These are phyloP conservation scores for Agelaius phoeniceus DNA, from an alignment of 2,113 vertebrate species.

Conservation along the genomic window DNA sequence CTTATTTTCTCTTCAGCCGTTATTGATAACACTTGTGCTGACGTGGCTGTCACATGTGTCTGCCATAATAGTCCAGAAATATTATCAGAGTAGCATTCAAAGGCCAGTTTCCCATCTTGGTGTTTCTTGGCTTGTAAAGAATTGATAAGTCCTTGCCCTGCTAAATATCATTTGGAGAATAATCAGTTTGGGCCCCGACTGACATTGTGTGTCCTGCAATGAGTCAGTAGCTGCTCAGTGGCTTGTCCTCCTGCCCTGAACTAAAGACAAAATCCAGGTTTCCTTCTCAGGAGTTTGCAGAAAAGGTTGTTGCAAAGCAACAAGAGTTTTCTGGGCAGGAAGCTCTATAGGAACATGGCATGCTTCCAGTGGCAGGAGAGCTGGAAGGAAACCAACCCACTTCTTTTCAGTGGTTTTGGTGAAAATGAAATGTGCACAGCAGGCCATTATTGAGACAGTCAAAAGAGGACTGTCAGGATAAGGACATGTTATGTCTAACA, in stretches of 20 bases:
- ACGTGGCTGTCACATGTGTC: neutral
- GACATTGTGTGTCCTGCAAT: neutral
- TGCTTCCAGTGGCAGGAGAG: neutral
- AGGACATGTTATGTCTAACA: neutral
- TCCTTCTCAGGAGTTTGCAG: neutral
- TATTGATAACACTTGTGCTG: neutral
- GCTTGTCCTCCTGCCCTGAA: neutral
- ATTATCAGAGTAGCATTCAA: neutral
- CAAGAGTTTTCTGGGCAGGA: neutral
- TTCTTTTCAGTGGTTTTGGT: neutral
- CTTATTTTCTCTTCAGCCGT: neutral
- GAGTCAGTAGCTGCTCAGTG: neutral
- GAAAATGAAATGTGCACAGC: neutral
- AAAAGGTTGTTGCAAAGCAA: neutral
- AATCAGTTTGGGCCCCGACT: neutral
- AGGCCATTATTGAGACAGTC: neutral
- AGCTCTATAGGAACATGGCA: neutral
- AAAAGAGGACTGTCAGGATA: neutral
- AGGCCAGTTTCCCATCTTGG: neutral
- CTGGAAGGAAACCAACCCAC: neutral
- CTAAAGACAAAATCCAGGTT: neutral
- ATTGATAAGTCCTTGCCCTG: neutral
- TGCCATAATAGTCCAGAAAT: neutral
- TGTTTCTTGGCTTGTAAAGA: constrained; percentile 19
- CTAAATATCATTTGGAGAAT: neutral